Percentiles rank a stretch among this genome's conserved stretches.
These are phyloP conservation scores for Pollimyrus isidori DNA, from an alignment of 2,113 vertebrate species.

Conservation along the genomic window DNA sequence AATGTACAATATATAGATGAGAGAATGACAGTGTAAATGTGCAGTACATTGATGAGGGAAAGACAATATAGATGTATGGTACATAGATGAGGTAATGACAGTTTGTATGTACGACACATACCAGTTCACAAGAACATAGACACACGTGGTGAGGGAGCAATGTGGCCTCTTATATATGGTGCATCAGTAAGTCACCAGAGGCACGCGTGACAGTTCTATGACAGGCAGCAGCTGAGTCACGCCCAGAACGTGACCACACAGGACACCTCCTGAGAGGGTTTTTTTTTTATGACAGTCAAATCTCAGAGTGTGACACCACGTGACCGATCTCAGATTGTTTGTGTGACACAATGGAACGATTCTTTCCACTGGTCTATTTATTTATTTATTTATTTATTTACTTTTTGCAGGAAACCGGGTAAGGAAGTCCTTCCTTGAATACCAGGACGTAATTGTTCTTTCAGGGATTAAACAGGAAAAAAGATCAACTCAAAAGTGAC, in stretches of 20 bases:
- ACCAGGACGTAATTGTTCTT: not conserved
- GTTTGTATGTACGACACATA: not conserved
- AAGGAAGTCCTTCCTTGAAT: not conserved
- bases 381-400: not conserved
- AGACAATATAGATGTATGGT: too few species aligned
- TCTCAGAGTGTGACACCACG: not conserved
- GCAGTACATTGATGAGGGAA: not conserved
- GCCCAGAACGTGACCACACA: not conserved
- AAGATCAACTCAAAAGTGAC: not conserved
- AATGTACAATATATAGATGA: not conserved
- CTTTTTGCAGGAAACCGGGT: not conserved
- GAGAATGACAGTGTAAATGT: not conserved
- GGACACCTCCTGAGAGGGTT: not conserved
- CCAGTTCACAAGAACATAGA: not conserved
- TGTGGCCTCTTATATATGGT: not conserved
- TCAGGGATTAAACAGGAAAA: not conserved
- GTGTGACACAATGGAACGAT: not conserved
- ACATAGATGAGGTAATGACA: not conserved
- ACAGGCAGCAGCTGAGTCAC: not conserved
- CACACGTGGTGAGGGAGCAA: not conserved
- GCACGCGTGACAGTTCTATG: not conserved
- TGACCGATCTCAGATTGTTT: not conserved
- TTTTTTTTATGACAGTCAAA: not conserved
- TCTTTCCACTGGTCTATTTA: not conserved
- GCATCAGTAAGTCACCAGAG: not conserved